Conservation (phyloP, 2,113 vertebrate species). For the Calidris pygmaea region DNA sequence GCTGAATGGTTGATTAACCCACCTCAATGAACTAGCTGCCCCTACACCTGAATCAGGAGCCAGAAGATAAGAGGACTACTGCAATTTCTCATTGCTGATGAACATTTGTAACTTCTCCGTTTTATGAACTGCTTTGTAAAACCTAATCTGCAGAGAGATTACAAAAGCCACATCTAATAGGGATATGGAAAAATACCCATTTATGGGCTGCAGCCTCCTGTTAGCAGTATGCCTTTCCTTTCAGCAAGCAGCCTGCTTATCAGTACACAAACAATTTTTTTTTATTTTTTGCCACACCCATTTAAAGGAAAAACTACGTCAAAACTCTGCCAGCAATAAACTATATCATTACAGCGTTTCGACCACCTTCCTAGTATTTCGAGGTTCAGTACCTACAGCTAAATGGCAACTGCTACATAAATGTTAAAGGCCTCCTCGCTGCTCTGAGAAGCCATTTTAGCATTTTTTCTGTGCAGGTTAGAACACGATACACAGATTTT, state of each 20-base stretch:
- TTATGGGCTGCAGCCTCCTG: neutral
- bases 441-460: neutral
- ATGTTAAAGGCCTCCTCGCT: neutral
- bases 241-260: slow-evolving; percentile 41
- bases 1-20: neutral
- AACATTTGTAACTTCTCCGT: neutral
- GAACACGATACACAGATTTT: neutral
- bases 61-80: neutral
- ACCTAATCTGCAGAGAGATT: neutral
- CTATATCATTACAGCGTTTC: neutral
- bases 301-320: slow-evolving; percentile 4
- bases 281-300: slow-evolving; percentile 36
- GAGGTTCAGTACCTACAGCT: neutral
- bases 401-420: neutral
- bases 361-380: neutral
- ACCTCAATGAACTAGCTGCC: neutral
- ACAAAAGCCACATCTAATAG: neutral
- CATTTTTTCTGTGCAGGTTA: neutral
- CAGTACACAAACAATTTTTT: neutral
- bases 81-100: neutral
- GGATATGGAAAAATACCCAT: neutral
- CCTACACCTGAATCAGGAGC: neutral
- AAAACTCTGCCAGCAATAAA: neutral
- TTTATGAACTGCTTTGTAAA: neutral
- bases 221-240: neutral